phyloP scores from a whole-genome alignment of 2,113 vertebrate genomes.

The Pseudorectes ferrugineus region DNA sequence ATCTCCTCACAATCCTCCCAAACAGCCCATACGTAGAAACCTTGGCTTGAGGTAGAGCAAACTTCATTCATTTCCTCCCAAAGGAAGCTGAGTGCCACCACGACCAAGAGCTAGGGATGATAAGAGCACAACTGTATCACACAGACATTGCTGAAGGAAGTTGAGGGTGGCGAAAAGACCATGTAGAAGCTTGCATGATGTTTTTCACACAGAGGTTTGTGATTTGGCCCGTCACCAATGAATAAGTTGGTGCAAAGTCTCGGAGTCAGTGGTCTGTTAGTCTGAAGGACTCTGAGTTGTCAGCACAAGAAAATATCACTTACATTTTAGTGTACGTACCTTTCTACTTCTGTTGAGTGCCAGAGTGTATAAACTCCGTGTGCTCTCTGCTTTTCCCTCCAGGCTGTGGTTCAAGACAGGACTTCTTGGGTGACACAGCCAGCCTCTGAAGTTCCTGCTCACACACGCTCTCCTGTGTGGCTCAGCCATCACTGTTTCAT shows the following conservation, averaged over 20 bases:
- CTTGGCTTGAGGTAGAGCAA: not conserved
- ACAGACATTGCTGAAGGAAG: not conserved
- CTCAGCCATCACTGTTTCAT: not conserved
- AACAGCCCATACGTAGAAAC: not conserved
- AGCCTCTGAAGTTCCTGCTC: not conserved
- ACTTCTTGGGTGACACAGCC: not conserved
- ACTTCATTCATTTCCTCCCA: not conserved
- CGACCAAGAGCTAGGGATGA: not conserved
- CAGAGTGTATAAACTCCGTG: not conserved
- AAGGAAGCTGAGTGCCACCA: not conserved
- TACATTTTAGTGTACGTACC: not conserved
- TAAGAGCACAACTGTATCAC: fast-evolving
- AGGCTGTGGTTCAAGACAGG: not conserved
- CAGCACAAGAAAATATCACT: not conserved
- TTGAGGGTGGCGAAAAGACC: not conserved
- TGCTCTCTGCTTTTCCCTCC: not conserved
- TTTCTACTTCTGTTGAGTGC: not conserved
- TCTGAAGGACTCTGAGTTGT: not conserved
- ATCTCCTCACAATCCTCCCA: not conserved
- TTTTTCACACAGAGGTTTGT: not conserved
- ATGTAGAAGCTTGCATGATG: not conserved
- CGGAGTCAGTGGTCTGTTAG: not conserved
- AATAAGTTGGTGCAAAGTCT: not conserved
- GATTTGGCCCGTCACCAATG: not conserved
- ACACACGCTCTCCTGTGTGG: fast-evolving